Evolutionary conservation across 2,888 invertebrate genomes (phyloP), one percentile per base, ranked within the genome.

Genomic region (Priocnemis perturbator): DNA sequence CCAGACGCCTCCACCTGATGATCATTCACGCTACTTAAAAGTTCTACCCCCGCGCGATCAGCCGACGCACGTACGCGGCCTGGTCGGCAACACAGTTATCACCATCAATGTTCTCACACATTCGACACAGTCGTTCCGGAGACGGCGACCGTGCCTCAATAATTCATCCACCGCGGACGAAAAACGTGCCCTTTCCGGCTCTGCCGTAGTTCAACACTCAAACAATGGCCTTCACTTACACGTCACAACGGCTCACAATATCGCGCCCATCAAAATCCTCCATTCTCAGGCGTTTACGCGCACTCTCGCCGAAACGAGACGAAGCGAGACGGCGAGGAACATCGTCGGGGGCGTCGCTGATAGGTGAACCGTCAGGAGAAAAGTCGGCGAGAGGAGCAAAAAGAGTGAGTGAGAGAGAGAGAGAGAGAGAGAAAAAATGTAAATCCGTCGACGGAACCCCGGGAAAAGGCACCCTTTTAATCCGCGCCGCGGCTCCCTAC

Each of bases 381-480:
- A n/a, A 19, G 44, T 52, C 9, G 45, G 45, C 19, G 30, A 30
- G 44, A 48, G 47, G 4, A 45, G 44, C 5, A 11, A 45, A 21
- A 19, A 11, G n/a, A n/a, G n/a, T n/a, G n/a, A n/a, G n/a, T n/a
- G n/a, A n/a, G n/a, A n/a, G n/a, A n/a, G n/a, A n/a, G n/a, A n/a
- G n/a, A n/a, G n/a, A 55, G 48, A 56, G 20, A 56, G 50, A 11
- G 63, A 37, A 67, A 71, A 76, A 73, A 73, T 81, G 73, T 78
- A 74, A 76, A 80, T 76, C 69, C 72, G 73, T 57, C 37, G 37
- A 37, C 64, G 64, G 78, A 73, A 78, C 70, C 66, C 64, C 60
- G 76, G 65, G 76, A 60, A 75, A 80, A 78, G 76, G 78, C 81
- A 81, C 81, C 81, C 81, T 78, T 80, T 80, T 81, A 80, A 80